Evolutionary conservation across 1,140 invertebrate genomes (phyloP).

Genomic region (Mizuhopecten yessoensis): DNA sequence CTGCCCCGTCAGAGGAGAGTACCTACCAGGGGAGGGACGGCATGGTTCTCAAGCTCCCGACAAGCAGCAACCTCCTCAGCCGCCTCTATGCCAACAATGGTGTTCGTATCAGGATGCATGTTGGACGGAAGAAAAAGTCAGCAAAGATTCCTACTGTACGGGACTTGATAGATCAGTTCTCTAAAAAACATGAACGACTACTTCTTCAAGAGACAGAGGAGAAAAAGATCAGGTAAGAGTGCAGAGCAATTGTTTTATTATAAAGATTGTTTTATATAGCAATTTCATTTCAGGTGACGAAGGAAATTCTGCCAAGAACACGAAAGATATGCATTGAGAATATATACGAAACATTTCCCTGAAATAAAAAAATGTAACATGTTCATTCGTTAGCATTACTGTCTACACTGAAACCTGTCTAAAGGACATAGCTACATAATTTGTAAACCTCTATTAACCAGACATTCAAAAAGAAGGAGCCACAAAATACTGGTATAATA

Average conservation of each 20-base stretch:
- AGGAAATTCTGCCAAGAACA: too few relatives aligned
- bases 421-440: too few relatives aligned
- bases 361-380: too few relatives aligned
- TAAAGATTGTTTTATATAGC: background rate
- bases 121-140: slow-evolving; percentile 44
- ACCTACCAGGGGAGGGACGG: slow-evolving; percentile 36
- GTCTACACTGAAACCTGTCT: too few relatives aligned
- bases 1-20: background rate
- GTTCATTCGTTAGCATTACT: too few relatives aligned
- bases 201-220: slow-evolving; percentile 57
- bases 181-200: slow-evolving; percentile 64
- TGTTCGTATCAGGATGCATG: slow-evolving; percentile 64
- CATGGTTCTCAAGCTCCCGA: slow-evolving; percentile 57
- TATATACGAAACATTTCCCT: too few relatives aligned
- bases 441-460: too few relatives aligned
- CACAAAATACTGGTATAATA: too few relatives aligned
- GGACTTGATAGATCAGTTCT: slow-evolving; percentile 66
- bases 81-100: slow-evolving; percentile 68
- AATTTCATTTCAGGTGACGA: too few relatives aligned
- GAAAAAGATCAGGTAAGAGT: background rate
- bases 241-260: slow-evolving; percentile 14
- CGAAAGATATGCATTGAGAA: too few relatives aligned
- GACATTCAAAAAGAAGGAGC: too few relatives aligned
- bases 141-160: slow-evolving; percentile 67
- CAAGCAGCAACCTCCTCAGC: slow-evolving; percentile 60